Evolutionary conservation across 1,140 invertebrate species (phyloP).

Genomic region (Calephelis nemesis): DNA sequence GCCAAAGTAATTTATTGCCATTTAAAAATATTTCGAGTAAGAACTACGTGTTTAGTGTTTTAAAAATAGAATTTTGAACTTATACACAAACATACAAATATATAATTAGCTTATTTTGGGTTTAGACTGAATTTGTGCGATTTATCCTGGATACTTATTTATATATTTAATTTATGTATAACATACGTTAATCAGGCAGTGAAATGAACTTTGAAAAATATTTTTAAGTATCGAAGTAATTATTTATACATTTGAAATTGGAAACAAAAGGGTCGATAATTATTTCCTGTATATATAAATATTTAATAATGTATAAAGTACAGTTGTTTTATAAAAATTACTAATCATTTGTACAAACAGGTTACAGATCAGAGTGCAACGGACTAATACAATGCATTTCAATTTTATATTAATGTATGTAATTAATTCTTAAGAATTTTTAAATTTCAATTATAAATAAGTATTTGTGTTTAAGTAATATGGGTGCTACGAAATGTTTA

Average conservation of each 20-base stretch:
- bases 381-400: constrained; percentile 14
- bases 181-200: no score
- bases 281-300: constrained; percentile 13
- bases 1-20: no score
- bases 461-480: constrained; percentile 2
- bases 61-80: no score
- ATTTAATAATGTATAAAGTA: constrained; percentile 11
- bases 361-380: constrained; percentile 14
- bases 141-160: no score
- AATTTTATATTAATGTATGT: constrained; percentile 5
- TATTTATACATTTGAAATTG: background rate
- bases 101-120: no score
- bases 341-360: constrained; percentile 3
- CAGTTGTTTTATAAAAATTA: constrained; percentile 9
- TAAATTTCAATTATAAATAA: background rate
- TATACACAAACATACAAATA: no score
- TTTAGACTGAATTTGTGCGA: no score
- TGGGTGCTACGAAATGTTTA: no score
- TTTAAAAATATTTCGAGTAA: no score
- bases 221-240: background rate
- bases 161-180: no score
- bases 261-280: constrained; percentile 5
- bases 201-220: no score
- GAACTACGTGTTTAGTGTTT: no score
- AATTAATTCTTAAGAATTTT: constrained; percentile 1